phyloP scores from a whole-genome alignment of 2,888 invertebrate species.

The Dermolepida albohirtum region DNA sequence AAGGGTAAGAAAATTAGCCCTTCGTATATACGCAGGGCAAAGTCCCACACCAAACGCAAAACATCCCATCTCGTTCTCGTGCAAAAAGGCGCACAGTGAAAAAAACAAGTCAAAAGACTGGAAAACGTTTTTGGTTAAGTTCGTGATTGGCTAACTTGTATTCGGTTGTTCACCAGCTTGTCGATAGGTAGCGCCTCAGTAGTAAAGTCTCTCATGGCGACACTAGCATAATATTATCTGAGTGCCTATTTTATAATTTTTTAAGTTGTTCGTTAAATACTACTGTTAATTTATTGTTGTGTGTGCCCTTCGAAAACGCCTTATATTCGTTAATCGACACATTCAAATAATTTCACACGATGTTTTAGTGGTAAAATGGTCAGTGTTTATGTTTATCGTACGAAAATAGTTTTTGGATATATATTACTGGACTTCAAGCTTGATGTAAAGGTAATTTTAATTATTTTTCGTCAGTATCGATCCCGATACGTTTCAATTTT shows the following conservation, averaged over 20 bases:
- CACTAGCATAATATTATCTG: conserved; percentile 49
- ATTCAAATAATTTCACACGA: conserved; percentile 48
- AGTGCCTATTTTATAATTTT: conserved; percentile 52
- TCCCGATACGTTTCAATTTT: neutral
- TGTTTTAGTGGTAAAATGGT: conserved; percentile 54
- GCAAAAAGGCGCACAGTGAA: conserved; percentile 23
- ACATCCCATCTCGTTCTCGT: conserved; percentile 20
- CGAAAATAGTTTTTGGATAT: conserved; percentile 55
- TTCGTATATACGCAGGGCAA: conserved; percentile 24
- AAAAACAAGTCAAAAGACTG: conserved; percentile 37
- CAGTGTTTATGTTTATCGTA: conserved; percentile 54
- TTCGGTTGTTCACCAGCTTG: conserved; percentile 46
- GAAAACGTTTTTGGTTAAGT: conserved; percentile 36
- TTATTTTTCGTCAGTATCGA: conserved; percentile 28
- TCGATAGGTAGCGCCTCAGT: conserved; percentile 50
- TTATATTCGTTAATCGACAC: conserved; percentile 45
- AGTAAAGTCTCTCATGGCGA: conserved; percentile 52
- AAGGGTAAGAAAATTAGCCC: conserved; percentile 41
- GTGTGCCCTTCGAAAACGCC: conserved; percentile 45
- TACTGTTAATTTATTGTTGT: conserved; percentile 51
- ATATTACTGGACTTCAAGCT: conserved; percentile 49
- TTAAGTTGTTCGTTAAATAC: conserved; percentile 51
- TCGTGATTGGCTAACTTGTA: conserved; percentile 45
- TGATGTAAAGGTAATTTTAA: conserved; percentile 48
- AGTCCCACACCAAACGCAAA: conserved; percentile 27